phyloP scores from a whole-genome alignment of 2,113 vertebrate species.

The Hemichromis elongatus region DNA sequence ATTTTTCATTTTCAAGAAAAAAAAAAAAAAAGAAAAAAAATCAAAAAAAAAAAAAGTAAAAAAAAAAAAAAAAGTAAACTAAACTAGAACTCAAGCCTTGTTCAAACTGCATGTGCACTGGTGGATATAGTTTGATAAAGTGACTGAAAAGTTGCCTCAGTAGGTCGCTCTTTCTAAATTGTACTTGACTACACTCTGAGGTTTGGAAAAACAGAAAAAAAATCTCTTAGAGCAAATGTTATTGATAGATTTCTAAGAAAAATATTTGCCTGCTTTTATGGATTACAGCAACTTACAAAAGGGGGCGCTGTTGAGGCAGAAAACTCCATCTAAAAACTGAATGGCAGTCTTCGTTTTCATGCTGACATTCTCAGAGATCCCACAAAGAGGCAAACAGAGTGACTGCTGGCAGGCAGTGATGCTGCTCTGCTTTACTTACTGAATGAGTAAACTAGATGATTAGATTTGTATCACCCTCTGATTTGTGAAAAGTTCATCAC shows the following conservation, averaged over 20 bases:
- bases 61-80: too few species aligned
- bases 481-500: not conserved
- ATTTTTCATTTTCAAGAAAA: too few species aligned
- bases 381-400: not conserved
- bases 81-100: not conserved
- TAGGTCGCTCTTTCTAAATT: accelerated
- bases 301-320: slow-evolving; percentile 65
- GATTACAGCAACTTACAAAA: slow-evolving; percentile 23
- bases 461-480: not conserved
- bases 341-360: not conserved
- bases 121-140: not conserved
- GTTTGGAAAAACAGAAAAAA: not conserved
- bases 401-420: not conserved
- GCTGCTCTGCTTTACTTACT: not conserved
- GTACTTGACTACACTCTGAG: accelerated
- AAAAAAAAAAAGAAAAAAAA: too few species aligned
- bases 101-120: not conserved
- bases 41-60: too few species aligned
- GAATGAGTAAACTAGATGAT: not conserved
- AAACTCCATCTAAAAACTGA: slow-evolving; percentile 9
- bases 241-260: not conserved
- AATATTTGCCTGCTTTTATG: not conserved
- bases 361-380: slow-evolving; percentile 15
- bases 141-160: not conserved
- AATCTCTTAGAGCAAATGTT: not conserved